phyloP scores from a whole-genome alignment of 2,113 vertebrate species.

The Lethenteron camtschaticum region DNA sequence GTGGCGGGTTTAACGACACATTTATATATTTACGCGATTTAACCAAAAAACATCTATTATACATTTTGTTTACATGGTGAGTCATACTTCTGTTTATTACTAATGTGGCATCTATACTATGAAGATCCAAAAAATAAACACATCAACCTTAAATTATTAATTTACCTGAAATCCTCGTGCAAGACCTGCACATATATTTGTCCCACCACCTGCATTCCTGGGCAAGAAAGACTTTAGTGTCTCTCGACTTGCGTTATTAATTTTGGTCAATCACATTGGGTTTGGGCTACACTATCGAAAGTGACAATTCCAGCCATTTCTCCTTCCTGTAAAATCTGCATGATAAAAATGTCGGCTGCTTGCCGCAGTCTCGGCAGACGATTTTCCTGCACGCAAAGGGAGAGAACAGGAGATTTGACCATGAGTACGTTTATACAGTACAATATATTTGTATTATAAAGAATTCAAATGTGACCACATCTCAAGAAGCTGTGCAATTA shows the following conservation, averaged over 20 bases:
- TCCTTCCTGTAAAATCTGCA: slow-evolving; percentile 17
- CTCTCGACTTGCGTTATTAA: slow-evolving; percentile 14
- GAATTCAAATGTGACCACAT: too few relatives aligned
- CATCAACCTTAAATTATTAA: neutral
- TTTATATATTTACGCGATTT: too few relatives aligned
- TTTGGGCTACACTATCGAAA: slow-evolving; percentile 14
- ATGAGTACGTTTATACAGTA: too few relatives aligned
- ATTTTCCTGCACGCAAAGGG: neutral
- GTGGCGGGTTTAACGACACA: too few relatives aligned
- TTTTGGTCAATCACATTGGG: slow-evolving; percentile 13
- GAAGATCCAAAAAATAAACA: neutral
- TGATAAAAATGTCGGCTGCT: slow-evolving; percentile 24
- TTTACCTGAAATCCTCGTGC: slow-evolving; percentile 19
- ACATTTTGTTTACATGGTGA: too few relatives aligned
- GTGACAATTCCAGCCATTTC: slow-evolving; percentile 21
- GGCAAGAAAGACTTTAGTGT: slow-evolving; percentile 18
- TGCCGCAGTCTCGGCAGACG: slow-evolving; percentile 17
- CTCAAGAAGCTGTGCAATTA: too few relatives aligned
- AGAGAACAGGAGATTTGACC: too few relatives aligned
- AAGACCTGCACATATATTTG: slow-evolving; percentile 17
- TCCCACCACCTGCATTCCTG: neutral
- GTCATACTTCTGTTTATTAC: too few relatives aligned
- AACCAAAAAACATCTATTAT: too few relatives aligned
- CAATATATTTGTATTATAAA: too few relatives aligned
- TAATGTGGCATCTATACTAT: too few relatives aligned